Conservation (phyloP, 2,113 vertebrate species). For the Pelmatolapia mariae region DNA sequence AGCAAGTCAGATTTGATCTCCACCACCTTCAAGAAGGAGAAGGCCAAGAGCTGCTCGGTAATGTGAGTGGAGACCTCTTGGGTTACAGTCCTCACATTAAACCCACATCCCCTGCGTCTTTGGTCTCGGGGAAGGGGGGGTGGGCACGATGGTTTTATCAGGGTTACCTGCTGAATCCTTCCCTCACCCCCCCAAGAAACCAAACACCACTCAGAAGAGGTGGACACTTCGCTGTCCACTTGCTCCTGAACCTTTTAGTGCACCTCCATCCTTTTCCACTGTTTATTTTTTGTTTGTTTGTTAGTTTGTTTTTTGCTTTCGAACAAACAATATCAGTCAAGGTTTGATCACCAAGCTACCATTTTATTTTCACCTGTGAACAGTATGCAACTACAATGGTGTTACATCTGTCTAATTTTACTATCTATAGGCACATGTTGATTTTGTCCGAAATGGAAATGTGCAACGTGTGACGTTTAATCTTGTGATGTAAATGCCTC, state of each 20-base stretch:
- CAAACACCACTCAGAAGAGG: slow-evolving; percentile 66
- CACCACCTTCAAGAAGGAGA: slow-evolving; percentile 92
- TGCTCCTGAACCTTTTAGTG: slow-evolving; percentile 70
- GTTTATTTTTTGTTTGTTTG: not conserved
- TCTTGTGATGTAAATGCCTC: slow-evolving; percentile 56
- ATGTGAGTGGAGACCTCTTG: slow-evolving; percentile 80
- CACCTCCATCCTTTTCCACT: slow-evolving; percentile 58
- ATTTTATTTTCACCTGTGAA: slow-evolving; percentile 27
- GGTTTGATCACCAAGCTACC: slow-evolving; percentile 49
- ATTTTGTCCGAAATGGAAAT: slow-evolving; percentile 62
- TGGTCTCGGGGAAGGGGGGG: slow-evolving; percentile 70
- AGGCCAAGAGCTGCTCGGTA: slow-evolving; percentile 91
- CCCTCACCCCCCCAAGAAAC: slow-evolving; percentile 66
- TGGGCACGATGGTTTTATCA: slow-evolving; percentile 68
- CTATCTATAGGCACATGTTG: slow-evolving; percentile 52
- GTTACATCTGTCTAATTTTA: slow-evolving; percentile 48
- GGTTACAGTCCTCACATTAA: slow-evolving; percentile 36
- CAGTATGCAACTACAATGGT: slow-evolving; percentile 56
- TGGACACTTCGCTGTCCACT: slow-evolving; percentile 69
- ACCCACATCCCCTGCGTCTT: slow-evolving; percentile 54
- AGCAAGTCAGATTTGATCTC: slow-evolving; percentile 90
- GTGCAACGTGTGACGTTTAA: slow-evolving; percentile 55
- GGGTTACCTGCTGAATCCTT: slow-evolving; percentile 68
- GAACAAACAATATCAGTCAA: slow-evolving; percentile 38
- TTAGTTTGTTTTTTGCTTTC: slow-evolving; percentile 25